Base-by-base conservation (phyloP, 2,113 vertebrate species). In the Phaethon lepturus region DNA sequence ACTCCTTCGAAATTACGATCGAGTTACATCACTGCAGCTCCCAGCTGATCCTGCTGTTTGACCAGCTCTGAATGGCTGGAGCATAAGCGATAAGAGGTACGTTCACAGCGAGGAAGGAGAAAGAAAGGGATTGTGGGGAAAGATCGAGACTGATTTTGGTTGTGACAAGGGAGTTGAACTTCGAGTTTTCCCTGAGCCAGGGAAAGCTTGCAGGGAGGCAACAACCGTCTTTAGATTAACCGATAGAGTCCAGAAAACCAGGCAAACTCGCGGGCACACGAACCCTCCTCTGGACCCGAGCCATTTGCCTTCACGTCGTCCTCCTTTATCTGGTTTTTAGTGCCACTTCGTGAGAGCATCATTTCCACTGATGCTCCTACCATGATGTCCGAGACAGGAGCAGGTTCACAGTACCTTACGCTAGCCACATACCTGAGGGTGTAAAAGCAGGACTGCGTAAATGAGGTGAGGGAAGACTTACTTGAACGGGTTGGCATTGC, bases 401-500 rank as follows among this genome's bases (percentile, higher is more conserved):
- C 0, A 0, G 45, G 6, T 11, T 17, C 23, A 6, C 14, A 13
- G 69, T 3, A 5, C 63, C 62, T 55, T 19, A 5, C 13, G 1
- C 18, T 17, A 14, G 24, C 45, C 17, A 3, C 4, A 3, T 11
- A 12, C 3, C 47, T 2, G 55, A 19, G 35, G 31, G 12, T 6
- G 17, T 26, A 28, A 38, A 33, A 20, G 33, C 66, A 56, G 10
- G 1, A 6, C 16, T 1, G 58, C 23, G 45, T 11, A 22, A 52
- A 44, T 0, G 3, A 60, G 58, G 56, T 3, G 2, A 11, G 13
- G 60, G 38, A 38, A 25, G 68, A 74, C 98, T 97, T 92, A 99
- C 98, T 96, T 98, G 98, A 98, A 98, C 25, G 98, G 98, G 94
- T 98, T 99, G 97, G 98, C 95, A 0, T 98, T 99, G 98, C 98